Percentiles rank a stretch among this genome's conserved stretches.
These are phyloP conservation scores for Thaleichthys pacificus DNA, from an alignment of 2,797 vertebrate species.

Conservation along the genomic window DNA sequence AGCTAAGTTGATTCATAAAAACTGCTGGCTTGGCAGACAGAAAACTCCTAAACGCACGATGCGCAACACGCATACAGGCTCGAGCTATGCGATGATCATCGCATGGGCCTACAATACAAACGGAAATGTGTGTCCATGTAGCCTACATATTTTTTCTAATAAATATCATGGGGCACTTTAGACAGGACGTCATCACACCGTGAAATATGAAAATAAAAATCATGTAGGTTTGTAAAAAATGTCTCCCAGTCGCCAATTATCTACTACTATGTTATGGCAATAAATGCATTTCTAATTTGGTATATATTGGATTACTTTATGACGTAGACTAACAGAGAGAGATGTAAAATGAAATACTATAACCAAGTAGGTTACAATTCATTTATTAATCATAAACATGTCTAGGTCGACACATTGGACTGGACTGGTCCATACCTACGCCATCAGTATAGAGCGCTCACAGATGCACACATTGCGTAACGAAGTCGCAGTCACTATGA, in stretches of 20 bases:
- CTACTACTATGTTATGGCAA: too few species aligned
- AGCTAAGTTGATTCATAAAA: background rate
- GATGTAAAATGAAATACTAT: background rate
- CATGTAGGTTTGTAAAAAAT: background rate
- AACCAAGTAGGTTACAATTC: background rate
- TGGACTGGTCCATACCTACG: background rate
- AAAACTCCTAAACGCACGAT: background rate
- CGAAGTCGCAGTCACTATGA: constrained; percentile 39
- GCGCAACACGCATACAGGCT: too few species aligned
- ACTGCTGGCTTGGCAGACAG: background rate
- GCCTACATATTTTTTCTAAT: background rate
- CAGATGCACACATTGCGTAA: constrained; percentile 65
- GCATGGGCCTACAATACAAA: background rate
- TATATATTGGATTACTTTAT: background rate
- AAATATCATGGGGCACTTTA: too few species aligned
- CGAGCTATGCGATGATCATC: background rate
- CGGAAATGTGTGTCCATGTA: background rate
- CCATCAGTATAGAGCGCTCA: constrained; percentile 23
- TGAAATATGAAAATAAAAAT: background rate
- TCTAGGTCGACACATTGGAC: background rate
- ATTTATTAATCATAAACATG: background rate
- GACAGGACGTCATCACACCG: background rate
- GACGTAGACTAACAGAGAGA: background rate
- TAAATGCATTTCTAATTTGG: background rate
- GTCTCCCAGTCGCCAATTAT: background rate